Conservation (phyloP, 2,113 vertebrate species). For the Rhipidura dahli region DNA sequence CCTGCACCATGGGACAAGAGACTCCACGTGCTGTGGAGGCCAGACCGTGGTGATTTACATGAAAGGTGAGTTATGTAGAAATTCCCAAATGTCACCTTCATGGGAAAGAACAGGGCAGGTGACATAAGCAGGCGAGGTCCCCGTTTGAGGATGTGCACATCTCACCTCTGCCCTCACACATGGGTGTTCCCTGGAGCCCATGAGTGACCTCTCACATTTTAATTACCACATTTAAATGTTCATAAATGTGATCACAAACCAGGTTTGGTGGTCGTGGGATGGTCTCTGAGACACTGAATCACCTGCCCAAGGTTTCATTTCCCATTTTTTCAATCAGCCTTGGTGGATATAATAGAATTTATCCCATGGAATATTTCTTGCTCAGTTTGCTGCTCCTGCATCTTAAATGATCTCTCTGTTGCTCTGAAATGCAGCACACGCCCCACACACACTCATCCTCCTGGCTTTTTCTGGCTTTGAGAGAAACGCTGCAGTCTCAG, state of each 20-base stretch:
- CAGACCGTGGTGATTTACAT: rapidly evolving
- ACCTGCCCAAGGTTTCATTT: neutral
- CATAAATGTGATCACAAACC: neutral
- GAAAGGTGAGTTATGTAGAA: neutral
- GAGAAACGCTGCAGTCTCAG: neutral
- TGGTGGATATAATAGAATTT: neutral
- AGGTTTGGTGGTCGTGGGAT: neutral
- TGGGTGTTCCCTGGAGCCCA: neutral
- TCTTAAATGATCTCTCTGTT: neutral
- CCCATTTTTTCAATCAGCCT: neutral
- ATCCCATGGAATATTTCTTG: neutral
- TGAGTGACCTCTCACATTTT: neutral
- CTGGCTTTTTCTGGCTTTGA: neutral
- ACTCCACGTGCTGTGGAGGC: rapidly evolving
- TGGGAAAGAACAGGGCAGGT: neutral
- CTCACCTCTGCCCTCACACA: neutral
- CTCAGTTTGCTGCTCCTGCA: neutral
- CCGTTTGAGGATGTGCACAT: neutral
- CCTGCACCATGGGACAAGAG: neutral
- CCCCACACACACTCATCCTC: neutral
- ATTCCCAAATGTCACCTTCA: neutral
- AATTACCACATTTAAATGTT: neutral
- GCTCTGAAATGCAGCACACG: neutral
- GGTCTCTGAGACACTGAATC: neutral
- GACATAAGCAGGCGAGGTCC: neutral